These are phyloP conservation scores for Hirtodrosophila confusa DNA, from an alignment of 2,888 invertebrate genomes.

Conservation along the genomic window DNA sequence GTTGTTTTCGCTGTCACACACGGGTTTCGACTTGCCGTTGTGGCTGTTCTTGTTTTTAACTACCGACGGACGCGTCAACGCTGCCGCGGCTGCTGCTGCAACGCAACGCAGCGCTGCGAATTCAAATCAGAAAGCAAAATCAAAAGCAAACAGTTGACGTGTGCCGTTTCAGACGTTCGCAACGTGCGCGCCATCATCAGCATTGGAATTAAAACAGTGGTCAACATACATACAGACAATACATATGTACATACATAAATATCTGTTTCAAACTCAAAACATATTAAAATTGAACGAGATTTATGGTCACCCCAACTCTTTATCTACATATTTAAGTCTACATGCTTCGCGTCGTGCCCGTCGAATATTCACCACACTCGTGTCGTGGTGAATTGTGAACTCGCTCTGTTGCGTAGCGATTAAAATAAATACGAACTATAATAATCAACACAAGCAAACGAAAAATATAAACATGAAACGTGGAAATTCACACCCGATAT, in stretches of 20 bases:
- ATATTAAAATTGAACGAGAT: background rate
- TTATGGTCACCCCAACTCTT: constrained; percentile 1
- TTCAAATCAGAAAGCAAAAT: constrained; percentile 36
- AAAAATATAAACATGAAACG: constrained; percentile 40
- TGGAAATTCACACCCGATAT: constrained; percentile 42
- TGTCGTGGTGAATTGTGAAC: constrained; percentile 38
- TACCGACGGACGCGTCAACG: constrained; percentile 33
- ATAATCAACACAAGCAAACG: constrained; percentile 27
- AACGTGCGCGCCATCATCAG: constrained; percentile 31
- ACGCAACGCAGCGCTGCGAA: constrained; percentile 30
- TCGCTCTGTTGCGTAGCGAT: constrained; percentile 29
- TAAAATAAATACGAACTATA: constrained; percentile 24
- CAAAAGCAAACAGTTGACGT: constrained; percentile 61
- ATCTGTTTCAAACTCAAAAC: background rate
- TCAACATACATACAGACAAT: background rate
- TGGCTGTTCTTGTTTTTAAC: constrained; percentile 42
- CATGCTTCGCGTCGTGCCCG: constrained; percentile 16
- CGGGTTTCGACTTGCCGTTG: constrained; percentile 16
- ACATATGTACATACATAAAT: background rate
- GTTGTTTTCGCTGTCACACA: constrained; percentile 18
- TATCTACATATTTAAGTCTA: constrained; percentile 2
- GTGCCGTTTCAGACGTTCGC: constrained; percentile 60
- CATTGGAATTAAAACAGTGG: background rate
- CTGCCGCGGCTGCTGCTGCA: constrained; percentile 13
- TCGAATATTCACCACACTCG: constrained; percentile 50